Conservation (phyloP, 2,797 vertebrate species). For the Heliangelus exortis region DNA sequence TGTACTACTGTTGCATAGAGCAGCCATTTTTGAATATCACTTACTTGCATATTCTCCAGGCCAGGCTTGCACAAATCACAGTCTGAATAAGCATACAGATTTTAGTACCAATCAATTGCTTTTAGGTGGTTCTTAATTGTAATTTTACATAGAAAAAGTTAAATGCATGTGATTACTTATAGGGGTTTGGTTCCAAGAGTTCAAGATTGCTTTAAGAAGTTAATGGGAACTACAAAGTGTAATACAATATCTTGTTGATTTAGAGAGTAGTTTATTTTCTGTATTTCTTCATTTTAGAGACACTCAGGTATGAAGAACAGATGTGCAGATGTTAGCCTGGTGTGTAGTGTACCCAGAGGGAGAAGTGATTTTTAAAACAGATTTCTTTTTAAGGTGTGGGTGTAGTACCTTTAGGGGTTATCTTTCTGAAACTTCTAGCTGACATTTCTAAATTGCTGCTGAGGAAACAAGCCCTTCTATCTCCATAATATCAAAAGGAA, state of each 20-base stretch:
- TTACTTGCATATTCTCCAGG: neutral
- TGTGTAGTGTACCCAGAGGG: slow-evolving; percentile 28
- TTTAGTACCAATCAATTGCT: neutral
- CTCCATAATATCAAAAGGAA: slow-evolving; percentile 71
- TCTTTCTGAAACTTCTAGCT: slow-evolving; percentile 33
- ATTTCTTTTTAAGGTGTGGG: slow-evolving; percentile 26
- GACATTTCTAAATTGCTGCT: slow-evolving; percentile 67
- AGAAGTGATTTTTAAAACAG: slow-evolving; percentile 48
- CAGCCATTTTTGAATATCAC: neutral
- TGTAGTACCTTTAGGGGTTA: slow-evolving; percentile 34
- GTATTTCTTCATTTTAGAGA: slow-evolving; percentile 38
- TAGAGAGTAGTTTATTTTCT: slow-evolving; percentile 35
- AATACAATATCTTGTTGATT: slow-evolving; percentile 33
- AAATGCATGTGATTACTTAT: slow-evolving; percentile 15
- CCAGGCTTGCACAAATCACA: neutral
- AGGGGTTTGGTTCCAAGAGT: slow-evolving; percentile 32
- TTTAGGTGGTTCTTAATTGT: neutral
- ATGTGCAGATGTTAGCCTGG: slow-evolving; percentile 50
- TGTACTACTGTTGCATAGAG: neutral
- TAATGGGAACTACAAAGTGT: slow-evolving; percentile 3
- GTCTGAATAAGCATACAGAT: neutral
- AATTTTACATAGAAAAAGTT: neutral
- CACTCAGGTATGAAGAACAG: slow-evolving; percentile 52
- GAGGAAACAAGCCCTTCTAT: slow-evolving; percentile 64
- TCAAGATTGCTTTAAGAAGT: neutral